Base-by-base conservation (phyloP, 1,140 invertebrate species). In the Heliconius eleuchia region DNA sequence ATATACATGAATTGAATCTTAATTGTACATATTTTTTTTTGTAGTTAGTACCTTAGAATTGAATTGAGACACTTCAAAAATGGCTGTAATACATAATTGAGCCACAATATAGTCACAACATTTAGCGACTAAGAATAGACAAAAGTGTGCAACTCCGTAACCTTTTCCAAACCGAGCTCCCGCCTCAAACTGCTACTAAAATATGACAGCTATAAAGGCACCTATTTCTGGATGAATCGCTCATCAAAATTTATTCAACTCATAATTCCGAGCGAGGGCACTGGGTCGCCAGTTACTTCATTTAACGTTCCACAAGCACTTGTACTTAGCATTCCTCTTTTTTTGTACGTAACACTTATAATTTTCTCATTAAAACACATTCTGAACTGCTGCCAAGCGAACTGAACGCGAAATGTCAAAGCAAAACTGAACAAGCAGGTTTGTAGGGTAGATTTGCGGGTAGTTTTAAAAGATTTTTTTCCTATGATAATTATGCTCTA, bases 301-400 rank as follows among this genome's bases (percentile, higher is more conserved):
- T 73, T 73, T 76, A 76, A 74, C 74, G 74, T 76, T 18, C 79
- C 23, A 66, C 60, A 66, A 66, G 60, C 23, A 27, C 60, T 66
- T 66, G 60, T 57, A 76, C 74, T 80, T 76, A 66, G 39, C 74
- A 71, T 71, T 71, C 71, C 71, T 37, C 71, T 23, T 71, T 46
- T 76, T 80, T 76, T 76, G 71, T 76, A 80, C 74, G 74, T 73
- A 73, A 80, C 71, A 76, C 79, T 76, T 73, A 80, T 80, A 76
- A 80, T 80, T 80, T 80, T 76, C 79, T 80, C 79, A 80, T 80
- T 80, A 80, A 80, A 80, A 77, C 74, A 60, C 55, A 77, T 76
- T 80, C 55, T 80, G 74, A 71, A 80, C 50, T 27, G 34, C 39
- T 34, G 66, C 73, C 74, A 80, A 76, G 71, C 70, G 23, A 72